Base-by-base conservation (phyloP, 2,888 invertebrate species). In the Timandra comae region DNA sequence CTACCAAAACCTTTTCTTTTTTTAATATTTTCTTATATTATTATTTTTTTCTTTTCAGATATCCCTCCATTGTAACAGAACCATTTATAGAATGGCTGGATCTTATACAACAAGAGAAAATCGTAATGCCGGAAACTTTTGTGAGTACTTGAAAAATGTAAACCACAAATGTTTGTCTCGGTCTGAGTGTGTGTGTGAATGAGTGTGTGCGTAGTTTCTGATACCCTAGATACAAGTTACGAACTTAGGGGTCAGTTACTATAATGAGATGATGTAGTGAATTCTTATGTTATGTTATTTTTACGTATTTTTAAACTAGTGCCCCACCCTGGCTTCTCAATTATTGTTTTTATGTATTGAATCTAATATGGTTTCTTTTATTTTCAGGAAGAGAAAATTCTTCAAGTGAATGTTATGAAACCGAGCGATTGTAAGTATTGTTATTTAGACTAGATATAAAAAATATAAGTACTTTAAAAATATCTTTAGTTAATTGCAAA, bases 101-200 rank as follows among this genome's bases (percentile, higher is more conserved):
- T 5, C 33, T 68, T 24, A 61, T 81, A 6, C 30, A 56, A 5
- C 13, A 42, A 1, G 44, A 53, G 16, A 38, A 46, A 3, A 52
- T 80, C 1, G 57, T 72, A 7, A 35, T 74, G 8, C 71, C 71
- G 0, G 61, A 72, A 0, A 68, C 74, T 39, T 76, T 84, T 43
- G 81, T 81, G 52, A 80, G 81, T 72, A 33, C n/a, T 16, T 12
- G 4, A 20, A 2, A n/a, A n/a, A n/a, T n/a, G n/a, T n/a, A n/a
- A n/a, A n/a, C n/a, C n/a, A n/a, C n/a, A n/a, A n/a, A n/a, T n/a
- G n/a, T n/a, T n/a, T n/a, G n/a, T n/a, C n/a, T n/a, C n/a, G n/a
- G n/a, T n/a, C n/a, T n/a, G n/a, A n/a, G n/a, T n/a, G n/a, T n/a
- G n/a, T n/a, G n/a, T n/a, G n/a, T n/a, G n/a, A n/a, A n/a, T n/a